A percentile compares a stretch with the other conserved stretches of the same genome.
Conservation (phyloP, 1,140 invertebrate species). For the Amyelois transitella region DNA sequence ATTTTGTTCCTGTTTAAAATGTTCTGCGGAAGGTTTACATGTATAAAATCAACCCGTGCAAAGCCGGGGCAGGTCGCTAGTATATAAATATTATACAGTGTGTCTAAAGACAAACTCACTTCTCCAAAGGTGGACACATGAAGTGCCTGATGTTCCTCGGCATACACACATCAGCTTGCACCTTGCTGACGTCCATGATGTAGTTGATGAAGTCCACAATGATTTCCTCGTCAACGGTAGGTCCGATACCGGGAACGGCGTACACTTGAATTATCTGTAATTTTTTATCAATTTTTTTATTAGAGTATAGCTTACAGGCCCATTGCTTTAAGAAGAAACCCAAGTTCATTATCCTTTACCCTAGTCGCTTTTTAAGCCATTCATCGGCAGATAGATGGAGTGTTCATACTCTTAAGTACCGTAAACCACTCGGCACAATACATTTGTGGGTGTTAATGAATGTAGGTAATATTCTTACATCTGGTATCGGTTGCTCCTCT, state of each 20-base stretch:
- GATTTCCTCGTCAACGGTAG: slow-evolving; percentile 59
- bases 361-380: too few relatives aligned
- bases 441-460: too few relatives aligned
- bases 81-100: too few relatives aligned
- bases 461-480: slow-evolving; percentile 23
- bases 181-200: slow-evolving; percentile 62
- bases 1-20: too few relatives aligned
- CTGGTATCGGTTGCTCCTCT: slow-evolving; percentile 49
- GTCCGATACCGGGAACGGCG: slow-evolving; percentile 75
- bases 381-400: too few relatives aligned
- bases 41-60: too few relatives aligned
- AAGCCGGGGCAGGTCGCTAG: too few relatives aligned
- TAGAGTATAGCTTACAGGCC: too few relatives aligned
- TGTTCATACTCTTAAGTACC: too few relatives aligned
- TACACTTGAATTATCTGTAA: slow-evolving; percentile 59
- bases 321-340: too few relatives aligned
- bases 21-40: too few relatives aligned
- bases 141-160: slow-evolving; percentile 77
- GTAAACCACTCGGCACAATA: neutral
- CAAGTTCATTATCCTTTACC: too few relatives aligned
- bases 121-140: slow-evolving; percentile 76
- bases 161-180: slow-evolving; percentile 76
- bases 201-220: slow-evolving; percentile 69
- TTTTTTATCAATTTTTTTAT: neutral
- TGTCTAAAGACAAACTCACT: slow-evolving; percentile 26